Conservation (phyloP, 2,888 invertebrate genomes). For the Mythimna pallens region DNA sequence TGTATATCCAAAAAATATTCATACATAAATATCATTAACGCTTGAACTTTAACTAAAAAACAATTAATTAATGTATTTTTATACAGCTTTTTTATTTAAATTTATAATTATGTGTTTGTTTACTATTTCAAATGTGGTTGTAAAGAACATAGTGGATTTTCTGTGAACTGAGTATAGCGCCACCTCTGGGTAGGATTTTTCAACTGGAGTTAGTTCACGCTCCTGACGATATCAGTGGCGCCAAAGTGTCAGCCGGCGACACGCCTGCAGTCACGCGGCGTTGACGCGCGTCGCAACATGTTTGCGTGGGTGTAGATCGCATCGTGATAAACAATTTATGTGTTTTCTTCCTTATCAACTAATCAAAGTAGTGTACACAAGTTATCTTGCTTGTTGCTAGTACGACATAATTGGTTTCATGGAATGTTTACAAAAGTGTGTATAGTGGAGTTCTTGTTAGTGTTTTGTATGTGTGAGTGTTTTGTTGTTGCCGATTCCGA, state of each 20-base stretch:
- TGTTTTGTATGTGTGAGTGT: constrained; percentile 84
- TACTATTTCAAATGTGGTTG: constrained; percentile 50
- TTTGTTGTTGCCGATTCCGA: constrained; percentile 85
- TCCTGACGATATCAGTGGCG: constrained; percentile 74
- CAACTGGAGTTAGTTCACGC: constrained; percentile 69
- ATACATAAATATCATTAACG: not conserved
- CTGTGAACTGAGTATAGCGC: constrained; percentile 67
- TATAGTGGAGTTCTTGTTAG: constrained; percentile 80
- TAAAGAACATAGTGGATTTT: constrained; percentile 59
- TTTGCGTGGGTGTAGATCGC: constrained; percentile 88
- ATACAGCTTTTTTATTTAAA: not conserved
- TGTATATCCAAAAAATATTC: not conserved
- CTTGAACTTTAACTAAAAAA: not conserved
- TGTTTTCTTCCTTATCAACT: constrained; percentile 84
- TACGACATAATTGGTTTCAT: constrained; percentile 63
- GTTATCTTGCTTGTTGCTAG: constrained; percentile 69
- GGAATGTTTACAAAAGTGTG: constrained; percentile 73
- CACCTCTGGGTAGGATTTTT: constrained; percentile 74
- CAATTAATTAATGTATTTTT: not conserved
- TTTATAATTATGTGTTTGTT: constrained; percentile 46
- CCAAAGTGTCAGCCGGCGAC: constrained; percentile 87
- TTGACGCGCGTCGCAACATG: constrained; percentile 88
- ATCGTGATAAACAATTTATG: constrained; percentile 83
- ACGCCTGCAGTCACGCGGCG: constrained; percentile 90
- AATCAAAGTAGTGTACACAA: constrained; percentile 77